Evolutionary conservation across 2,113 vertebrate genomes (phyloP), one percentile per base, ranked within the genome.

Genomic region (Scopus umbretta): DNA sequence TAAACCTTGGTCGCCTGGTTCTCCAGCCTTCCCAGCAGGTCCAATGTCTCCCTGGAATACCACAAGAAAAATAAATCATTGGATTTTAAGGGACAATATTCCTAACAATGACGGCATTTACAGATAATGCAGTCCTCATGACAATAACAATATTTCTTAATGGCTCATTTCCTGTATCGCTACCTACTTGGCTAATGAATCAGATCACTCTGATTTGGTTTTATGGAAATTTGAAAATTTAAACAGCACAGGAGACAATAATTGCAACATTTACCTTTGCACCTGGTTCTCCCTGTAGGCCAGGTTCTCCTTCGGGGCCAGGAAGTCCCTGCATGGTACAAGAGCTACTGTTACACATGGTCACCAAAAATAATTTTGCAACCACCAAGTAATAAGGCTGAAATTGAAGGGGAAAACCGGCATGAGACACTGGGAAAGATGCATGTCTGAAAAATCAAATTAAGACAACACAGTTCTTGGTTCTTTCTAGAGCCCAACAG

Each of bases 241-340:
- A 52, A 83, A 67, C 8, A 84, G 40, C 25, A 19, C 13, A 65
- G 42, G 18, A 71, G 36, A 82, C 32, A 85, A 62, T 21, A 66
- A 82, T 56, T 79, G 25, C 38, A 90, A 30, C 18, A 85, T 90
- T 97, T 97, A 99, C 99, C 99, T 99, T 99, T 92, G 94, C 52
- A 5, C 99, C 99, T 16, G 98, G 98, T 90, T 99, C 99, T 73
- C 99, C 99, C 52, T 98, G 97, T n/a, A 97, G 93, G 86, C 99
- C 99, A 56, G 96, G 78, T 78, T 99, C 99, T 81, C 99, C 99
- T 92, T 99, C 99, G 83, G 95, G 92, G 81, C 99, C 99, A 95
- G 99, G 98, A 74, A 94, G 96, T 94, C 99, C 99, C 99, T 99
- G 73, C 29, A 84, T 23, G 40, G 76, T 50, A 89, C 50, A 76